These are phyloP conservation scores for Neria commutata DNA, from an alignment of 2,888 invertebrate species.

Conservation along the genomic window DNA sequence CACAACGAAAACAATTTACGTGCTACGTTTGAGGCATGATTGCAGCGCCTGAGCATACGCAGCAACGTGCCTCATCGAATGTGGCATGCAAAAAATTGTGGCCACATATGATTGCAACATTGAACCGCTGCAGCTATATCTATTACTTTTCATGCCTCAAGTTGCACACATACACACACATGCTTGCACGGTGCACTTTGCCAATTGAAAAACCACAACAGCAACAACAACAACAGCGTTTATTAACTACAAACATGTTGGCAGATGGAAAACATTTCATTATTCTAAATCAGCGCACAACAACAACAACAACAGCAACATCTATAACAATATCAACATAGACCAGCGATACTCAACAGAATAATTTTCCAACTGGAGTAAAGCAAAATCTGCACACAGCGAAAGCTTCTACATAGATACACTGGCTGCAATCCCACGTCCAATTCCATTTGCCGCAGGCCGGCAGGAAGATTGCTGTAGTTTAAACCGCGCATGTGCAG, in stretches of 20 bases:
- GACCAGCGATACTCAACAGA: no score
- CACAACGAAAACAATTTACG: background rate
- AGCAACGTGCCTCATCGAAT: background rate
- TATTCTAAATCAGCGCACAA: conserved; percentile 7
- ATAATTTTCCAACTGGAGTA: background rate
- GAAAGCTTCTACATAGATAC: background rate
- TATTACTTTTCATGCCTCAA: background rate
- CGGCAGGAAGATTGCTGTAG: background rate
- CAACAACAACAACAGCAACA: background rate
- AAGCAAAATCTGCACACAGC: background rate
- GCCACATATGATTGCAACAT: background rate
- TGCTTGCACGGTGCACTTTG: background rate
- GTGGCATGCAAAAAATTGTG: background rate
- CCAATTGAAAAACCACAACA: no score
- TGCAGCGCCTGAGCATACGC: background rate
- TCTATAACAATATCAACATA: background rate
- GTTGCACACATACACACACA: background rate
- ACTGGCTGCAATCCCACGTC: background rate
- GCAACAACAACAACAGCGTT: background rate
- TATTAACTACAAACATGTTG: background rate
- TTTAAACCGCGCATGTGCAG: background rate
- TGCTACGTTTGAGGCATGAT: background rate
- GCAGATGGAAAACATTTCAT: conserved; percentile 6
- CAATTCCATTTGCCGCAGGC: background rate
- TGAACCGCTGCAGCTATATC: background rate